Evolutionary conservation across 2,888 invertebrate genomes (phyloP).

Genomic region (Pseudolycoriella hygida): DNA sequence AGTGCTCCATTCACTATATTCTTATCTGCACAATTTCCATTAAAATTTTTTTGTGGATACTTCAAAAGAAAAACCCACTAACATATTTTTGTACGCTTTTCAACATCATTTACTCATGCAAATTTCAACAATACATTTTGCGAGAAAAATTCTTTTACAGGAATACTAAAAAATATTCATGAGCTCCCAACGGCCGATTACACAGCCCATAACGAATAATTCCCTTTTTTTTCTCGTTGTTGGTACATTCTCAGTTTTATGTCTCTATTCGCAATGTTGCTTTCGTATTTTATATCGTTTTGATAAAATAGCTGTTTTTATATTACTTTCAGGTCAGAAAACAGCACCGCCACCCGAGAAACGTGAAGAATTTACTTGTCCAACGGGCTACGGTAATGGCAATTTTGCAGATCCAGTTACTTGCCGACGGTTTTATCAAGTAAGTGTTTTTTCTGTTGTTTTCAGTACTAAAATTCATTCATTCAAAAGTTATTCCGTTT

Average conservation of each 20-base stretch:
- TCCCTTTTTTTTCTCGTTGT: too few relatives aligned
- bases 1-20: too few relatives aligned
- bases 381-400: constrained; percentile 68
- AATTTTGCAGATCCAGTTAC: constrained; percentile 80
- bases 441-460: constrained; percentile 23
- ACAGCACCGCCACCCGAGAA: constrained; percentile 25
- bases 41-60: neutral
- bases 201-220: constrained; percentile 1
- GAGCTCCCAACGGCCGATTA: constrained; percentile 1
- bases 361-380: constrained; percentile 52
- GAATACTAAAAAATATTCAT: neutral
- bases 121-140: neutral
- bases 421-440: constrained; percentile 79
- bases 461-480: constrained; percentile 2
- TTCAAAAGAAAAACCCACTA: neutral
- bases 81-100: neutral
- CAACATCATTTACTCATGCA: constrained; percentile 1
- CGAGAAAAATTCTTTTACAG: neutral
- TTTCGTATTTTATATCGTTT: too few relatives aligned
- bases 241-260: neutral
- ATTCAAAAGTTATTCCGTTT: neutral
- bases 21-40: neutral
- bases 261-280: neutral
- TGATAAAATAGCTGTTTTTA: too few relatives aligned
- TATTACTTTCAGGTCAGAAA: constrained; percentile 20